Conservation (phyloP, 2,113 vertebrate genomes). For the Notechis scutatus region DNA sequence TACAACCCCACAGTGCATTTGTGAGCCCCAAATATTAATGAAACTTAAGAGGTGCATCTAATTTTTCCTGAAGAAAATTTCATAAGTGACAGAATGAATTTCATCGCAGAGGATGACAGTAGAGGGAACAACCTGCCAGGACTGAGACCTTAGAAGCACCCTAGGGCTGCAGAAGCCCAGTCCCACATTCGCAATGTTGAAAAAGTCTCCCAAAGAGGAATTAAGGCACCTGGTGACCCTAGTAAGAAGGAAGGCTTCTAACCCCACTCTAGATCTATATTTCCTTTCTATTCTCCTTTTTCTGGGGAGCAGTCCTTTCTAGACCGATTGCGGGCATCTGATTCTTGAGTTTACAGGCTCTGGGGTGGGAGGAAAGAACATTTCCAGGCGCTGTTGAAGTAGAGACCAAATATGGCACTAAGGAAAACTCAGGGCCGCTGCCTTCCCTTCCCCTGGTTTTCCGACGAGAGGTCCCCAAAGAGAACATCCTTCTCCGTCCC, state of each 20-base stretch:
- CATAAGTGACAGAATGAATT: not conserved
- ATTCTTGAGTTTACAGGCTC: slow-evolving; percentile 36
- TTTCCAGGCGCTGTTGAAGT: not conserved
- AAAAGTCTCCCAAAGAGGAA: not conserved
- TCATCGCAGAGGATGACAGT: not conserved
- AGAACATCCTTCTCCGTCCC: slow-evolving; percentile 42
- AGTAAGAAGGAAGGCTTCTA: not conserved
- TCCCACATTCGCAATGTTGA: not conserved
- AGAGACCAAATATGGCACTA: slow-evolving; percentile 56
- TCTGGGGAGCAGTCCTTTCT: not conserved
- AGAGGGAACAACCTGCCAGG: not conserved
- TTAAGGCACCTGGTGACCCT: not conserved
- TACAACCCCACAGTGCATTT: not conserved
- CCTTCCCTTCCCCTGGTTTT: slow-evolving; percentile 53
- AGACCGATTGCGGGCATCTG: slow-evolving; percentile 14
- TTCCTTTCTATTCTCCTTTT: too few relatives aligned
- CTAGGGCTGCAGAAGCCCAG: not conserved
- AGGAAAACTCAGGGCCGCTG: slow-evolving; percentile 49
- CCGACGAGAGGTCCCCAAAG: slow-evolving; percentile 60
- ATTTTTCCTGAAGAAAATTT: not conserved
- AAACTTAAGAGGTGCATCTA: not conserved
- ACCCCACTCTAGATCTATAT: too few relatives aligned
- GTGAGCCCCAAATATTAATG: not conserved
- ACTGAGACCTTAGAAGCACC: not conserved
- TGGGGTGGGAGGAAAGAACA: not conserved